Evolutionary conservation across 2,888 invertebrate genomes (phyloP), one percentile per base, ranked within the genome.

Genomic region (Apodemia zela): DNA sequence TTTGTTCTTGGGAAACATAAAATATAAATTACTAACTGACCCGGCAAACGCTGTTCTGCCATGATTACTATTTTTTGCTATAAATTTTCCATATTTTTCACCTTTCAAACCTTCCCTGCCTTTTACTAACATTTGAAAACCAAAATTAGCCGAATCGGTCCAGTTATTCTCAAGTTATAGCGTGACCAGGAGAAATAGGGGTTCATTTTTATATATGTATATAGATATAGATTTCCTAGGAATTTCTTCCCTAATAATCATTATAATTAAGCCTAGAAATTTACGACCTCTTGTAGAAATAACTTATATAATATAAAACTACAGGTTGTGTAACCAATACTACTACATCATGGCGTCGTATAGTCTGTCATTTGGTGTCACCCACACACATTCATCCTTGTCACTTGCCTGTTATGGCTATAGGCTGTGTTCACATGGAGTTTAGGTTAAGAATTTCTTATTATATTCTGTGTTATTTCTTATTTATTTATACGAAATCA

Each of bases 281-380:
- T 51, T 21, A 5, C 21, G 3, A 54, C 25, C 25, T 54, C 54
- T 54, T 25, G 25, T 54, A 21, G 25, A 54, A 54, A 45, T 45
- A 45, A 54, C 54, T 54, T 54, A 54, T 25, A 54, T 54, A 54
- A 54, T 29, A 54, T 54, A 54, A 25, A 25, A 54, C 13, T 54
- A 25, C 13, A 54, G 25, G 21, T 54, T 54, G 54, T 54, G 54
- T 54, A 54, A 54, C 51, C n/a, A 54, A 54, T 54, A 54, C 54
- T 54, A 54, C n/a, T 54, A 54, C n/a, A 58, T 45, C 63, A 47
- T 59, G 59, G 35, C 62, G 58, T 59, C 62, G 29, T 59, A 58
- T 63, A 63, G 58, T 38, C 59, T 47, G 35, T 63, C 35, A 45
- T 47, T 45, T 25, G 25, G 58, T 58, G 35, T 60, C 42, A 60